Conservation (phyloP, 2,888 invertebrate genomes). For the Drosophila pullipes region DNA sequence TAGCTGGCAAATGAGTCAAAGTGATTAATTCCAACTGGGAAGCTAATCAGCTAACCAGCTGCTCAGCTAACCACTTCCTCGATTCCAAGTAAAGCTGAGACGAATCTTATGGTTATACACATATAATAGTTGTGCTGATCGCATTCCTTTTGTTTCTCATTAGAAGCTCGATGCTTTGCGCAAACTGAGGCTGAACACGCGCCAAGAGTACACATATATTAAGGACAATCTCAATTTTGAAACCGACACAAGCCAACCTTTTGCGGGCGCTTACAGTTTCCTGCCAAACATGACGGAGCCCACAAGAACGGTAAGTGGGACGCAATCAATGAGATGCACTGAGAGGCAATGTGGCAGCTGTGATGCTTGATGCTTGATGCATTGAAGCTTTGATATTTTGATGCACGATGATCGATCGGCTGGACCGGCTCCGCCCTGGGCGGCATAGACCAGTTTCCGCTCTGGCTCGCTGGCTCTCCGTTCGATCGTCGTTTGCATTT, state of each 20-base stretch:
- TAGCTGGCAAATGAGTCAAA: background rate
- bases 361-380: slow-evolving; percentile 2
- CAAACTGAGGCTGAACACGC: background rate
- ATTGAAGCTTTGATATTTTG: background rate
- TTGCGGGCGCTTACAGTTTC: slow-evolving; percentile 78
- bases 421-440: slow-evolving; percentile 73
- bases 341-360: slow-evolving; percentile 7
- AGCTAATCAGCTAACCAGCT: background rate
- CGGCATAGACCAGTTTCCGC: slow-evolving; percentile 60
- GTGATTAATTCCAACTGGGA: background rate
- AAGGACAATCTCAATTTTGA: slow-evolving; percentile 62
- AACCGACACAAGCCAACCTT: slow-evolving; percentile 55
- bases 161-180: slow-evolving; percentile 19
- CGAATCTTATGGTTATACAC: background rate
- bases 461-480: background rate
- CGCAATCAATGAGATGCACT: slow-evolving; percentile 3
- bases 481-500: slow-evolving; percentile 37
- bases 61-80: background rate
- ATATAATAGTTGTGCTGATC: background rate
- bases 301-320: slow-evolving; percentile 73
- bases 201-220: slow-evolving; percentile 44
- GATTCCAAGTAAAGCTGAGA: background rate
- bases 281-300: slow-evolving; percentile 70
- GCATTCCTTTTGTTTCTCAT: background rate
- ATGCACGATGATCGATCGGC: slow-evolving; percentile 26